Percentiles rank a stretch among this genome's conserved stretches.
Conservation (phyloP, 2,797 vertebrate genomes). For the Acanthurus lineatus region DNA sequence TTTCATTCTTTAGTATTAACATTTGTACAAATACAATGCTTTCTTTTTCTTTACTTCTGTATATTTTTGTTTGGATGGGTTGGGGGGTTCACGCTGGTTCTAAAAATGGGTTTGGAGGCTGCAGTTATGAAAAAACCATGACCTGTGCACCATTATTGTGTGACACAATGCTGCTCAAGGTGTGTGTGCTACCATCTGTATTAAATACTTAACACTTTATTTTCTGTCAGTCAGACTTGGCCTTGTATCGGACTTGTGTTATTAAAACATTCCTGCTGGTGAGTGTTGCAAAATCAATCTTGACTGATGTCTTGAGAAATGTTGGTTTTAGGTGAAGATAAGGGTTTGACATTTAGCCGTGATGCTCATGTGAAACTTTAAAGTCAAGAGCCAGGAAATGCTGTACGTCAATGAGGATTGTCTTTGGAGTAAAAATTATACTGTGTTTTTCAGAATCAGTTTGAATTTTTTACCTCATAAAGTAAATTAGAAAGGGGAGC, state of each 20-base stretch:
- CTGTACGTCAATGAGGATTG: not conserved
- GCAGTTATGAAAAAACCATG: not conserved
- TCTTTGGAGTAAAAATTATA: not conserved
- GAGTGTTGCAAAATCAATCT: not conserved
- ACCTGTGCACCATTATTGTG: not conserved
- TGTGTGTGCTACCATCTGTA: not conserved
- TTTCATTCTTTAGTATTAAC: too few relatives aligned
- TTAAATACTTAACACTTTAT: not conserved
- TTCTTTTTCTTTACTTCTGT: too few relatives aligned
- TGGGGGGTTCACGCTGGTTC: too few relatives aligned
- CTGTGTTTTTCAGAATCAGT: not conserved
- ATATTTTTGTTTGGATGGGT: too few relatives aligned
- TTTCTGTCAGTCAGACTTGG: not conserved
- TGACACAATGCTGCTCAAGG: not conserved
- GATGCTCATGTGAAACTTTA: not conserved
- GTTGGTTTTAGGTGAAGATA: not conserved
- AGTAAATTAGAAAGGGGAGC: not conserved
- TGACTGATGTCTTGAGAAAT: not conserved
- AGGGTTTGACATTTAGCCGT: not conserved
- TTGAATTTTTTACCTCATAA: not conserved
- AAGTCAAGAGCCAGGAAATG: not conserved
- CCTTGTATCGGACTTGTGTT: not conserved
- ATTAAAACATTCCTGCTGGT: not conserved
- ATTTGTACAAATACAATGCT: too few relatives aligned
- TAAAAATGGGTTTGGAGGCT: too few relatives aligned